phyloP scores from a whole-genome alignment of 2,113 vertebrate genomes.

The Sarotherodon lohbergeri region DNA sequence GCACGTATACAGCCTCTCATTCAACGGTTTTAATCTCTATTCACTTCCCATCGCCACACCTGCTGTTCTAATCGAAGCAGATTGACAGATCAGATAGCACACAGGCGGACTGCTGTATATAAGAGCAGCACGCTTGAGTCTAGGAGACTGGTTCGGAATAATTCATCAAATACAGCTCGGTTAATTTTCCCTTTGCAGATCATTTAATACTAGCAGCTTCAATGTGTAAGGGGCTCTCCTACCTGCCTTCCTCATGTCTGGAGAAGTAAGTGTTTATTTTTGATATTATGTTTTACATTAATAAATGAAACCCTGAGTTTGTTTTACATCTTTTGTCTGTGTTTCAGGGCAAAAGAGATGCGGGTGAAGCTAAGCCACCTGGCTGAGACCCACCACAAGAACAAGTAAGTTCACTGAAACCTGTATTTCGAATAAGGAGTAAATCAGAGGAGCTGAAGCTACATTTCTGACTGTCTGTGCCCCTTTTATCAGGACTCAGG shows the following conservation, averaged over 20 bases:
- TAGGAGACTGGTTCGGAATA: not conserved
- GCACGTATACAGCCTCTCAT: not conserved
- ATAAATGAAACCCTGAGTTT: not conserved
- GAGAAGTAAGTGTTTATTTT: slow-evolving; percentile 55
- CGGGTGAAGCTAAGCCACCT: slow-evolving; percentile 65
- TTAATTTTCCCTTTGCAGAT: not conserved
- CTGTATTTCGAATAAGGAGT: not conserved
- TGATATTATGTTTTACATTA: not conserved
- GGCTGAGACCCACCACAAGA: slow-evolving; percentile 61
- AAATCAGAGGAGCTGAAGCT: not conserved
- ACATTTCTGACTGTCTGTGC: not conserved
- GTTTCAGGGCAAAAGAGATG: slow-evolving; percentile 72
- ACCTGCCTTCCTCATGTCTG: slow-evolving; percentile 67
- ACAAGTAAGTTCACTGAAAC: slow-evolving; percentile 35
- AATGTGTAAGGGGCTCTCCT: slow-evolving; percentile 71
- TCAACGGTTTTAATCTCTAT: not conserved
- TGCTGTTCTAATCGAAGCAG: not conserved
- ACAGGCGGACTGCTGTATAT: not conserved
- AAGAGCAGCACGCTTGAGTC: slow-evolving; percentile 1
- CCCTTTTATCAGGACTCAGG: slow-evolving; percentile 35
- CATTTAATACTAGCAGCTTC: not conserved
- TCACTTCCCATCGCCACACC: not conserved
- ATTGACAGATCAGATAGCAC: slow-evolving; percentile 7
- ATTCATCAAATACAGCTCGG: not conserved
- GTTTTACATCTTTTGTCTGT: not conserved